A percentile compares a stretch with the other conserved stretches of the same genome.
Evolutionary conservation across 2,888 invertebrate genomes (phyloP).

Genomic region (Cremastinae sp.): DNA sequence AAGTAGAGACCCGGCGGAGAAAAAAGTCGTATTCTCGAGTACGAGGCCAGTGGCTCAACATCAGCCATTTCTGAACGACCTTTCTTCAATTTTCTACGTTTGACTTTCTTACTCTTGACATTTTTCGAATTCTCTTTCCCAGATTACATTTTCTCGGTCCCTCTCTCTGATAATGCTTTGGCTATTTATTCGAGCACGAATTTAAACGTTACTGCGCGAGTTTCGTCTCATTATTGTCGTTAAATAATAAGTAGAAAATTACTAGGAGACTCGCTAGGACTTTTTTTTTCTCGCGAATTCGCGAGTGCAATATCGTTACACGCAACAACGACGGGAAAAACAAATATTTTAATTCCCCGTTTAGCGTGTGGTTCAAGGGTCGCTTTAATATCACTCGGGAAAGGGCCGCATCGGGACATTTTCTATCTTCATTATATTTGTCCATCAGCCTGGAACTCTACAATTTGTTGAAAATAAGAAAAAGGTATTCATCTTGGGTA

Average conservation of each 20-base stretch:
- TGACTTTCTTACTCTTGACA: constrained; percentile 45
- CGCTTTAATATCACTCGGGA: constrained; percentile 13
- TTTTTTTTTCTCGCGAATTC: too few species aligned
- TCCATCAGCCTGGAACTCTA: constrained; percentile 15
- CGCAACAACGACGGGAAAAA: too few species aligned
- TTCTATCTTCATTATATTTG: constrained; percentile 28
- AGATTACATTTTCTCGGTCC: constrained; percentile 11
- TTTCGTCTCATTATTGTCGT: background rate
- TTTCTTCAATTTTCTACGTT: constrained; percentile 29
- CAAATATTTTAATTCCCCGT: background rate
- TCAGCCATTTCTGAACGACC: constrained; percentile 27
- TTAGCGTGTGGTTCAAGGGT: background rate
- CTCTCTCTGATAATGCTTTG: background rate
- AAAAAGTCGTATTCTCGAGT: constrained; percentile 8
- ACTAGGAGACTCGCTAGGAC: too few species aligned
- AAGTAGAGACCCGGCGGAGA: constrained; percentile 24
- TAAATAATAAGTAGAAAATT: too few species aligned
- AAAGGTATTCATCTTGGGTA: constrained; percentile 15
- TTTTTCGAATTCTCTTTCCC: constrained; percentile 32
- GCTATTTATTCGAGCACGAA: background rate
- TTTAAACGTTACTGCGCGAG: background rate
- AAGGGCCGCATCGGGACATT: background rate
- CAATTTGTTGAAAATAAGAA: constrained; percentile 35
- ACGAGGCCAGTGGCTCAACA: constrained; percentile 20
- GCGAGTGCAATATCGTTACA: too few species aligned